These are phyloP conservation scores for Mus spicilegus DNA, from an alignment of 2,113 vertebrate species.

Conservation along the genomic window DNA sequence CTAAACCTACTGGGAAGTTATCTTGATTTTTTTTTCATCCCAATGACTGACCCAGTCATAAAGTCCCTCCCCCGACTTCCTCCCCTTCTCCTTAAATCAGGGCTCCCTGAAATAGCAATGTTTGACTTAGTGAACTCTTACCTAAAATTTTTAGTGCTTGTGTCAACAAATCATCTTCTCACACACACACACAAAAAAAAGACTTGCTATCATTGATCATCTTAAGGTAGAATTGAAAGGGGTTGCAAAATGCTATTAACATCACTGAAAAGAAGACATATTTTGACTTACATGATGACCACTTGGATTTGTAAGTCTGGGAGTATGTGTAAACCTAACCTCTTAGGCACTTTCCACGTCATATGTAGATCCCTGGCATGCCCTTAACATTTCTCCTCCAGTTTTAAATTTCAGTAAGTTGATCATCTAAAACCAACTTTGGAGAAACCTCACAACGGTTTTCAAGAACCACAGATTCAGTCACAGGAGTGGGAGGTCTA, in stretches of 20 bases:
- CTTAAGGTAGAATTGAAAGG: conserved; percentile 20
- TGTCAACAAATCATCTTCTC: conserved; percentile 25
- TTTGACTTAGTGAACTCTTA: neutral
- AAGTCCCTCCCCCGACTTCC: no score
- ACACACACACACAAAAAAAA: conserved; percentile 19
- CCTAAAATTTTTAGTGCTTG: conserved; percentile 9
- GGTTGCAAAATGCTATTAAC: neutral
- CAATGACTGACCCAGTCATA: no score
- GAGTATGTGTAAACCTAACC: conserved; percentile 49
- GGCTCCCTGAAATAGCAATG: neutral
- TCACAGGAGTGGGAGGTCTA: conserved; percentile 36
- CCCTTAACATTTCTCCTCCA: conserved; percentile 18
- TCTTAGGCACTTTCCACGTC: conserved; percentile 18
- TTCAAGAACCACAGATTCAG: conserved; percentile 53
- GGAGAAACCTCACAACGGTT: conserved; percentile 53
- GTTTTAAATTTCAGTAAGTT: conserved; percentile 48
- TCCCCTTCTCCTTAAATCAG: neutral
- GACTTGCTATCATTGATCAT: conserved; percentile 36
- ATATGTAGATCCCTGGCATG: neutral
- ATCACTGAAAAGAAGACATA: conserved; percentile 1
- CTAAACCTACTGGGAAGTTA: neutral
- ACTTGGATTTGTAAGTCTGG: conserved; percentile 46
- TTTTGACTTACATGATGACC: conserved; percentile 30
- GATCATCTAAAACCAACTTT: conserved; percentile 28
- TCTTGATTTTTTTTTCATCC: neutral